phyloP scores from a whole-genome alignment of 2,113 vertebrate species.

The Archocentrus centrarchus region DNA sequence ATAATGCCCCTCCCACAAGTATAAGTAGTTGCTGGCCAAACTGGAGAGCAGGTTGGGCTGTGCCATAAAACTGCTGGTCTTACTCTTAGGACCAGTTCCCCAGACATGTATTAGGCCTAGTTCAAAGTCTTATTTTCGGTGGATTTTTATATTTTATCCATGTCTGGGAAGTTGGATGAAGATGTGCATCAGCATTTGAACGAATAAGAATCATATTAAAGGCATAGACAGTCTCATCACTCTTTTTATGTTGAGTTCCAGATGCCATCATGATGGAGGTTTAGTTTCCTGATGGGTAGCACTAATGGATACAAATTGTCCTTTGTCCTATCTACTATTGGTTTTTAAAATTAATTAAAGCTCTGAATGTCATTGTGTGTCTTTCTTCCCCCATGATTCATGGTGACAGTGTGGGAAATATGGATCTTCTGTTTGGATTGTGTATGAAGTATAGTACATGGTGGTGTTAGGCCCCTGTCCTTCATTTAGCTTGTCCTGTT shows the following conservation, averaged over 20 bases:
- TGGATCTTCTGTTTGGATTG: background rate
- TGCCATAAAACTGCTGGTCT: background rate
- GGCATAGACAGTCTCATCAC: background rate
- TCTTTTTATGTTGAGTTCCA: background rate
- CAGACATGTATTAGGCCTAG: background rate
- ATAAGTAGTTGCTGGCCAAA: too few relatives aligned
- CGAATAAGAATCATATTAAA: background rate
- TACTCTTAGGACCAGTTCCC: background rate
- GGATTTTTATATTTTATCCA: background rate
- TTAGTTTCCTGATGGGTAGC: background rate
- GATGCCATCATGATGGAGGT: background rate
- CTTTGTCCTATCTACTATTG: background rate
- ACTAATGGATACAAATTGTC: background rate
- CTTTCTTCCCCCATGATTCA: background rate
- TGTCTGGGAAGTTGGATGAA: background rate
- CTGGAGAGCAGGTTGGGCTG: background rate
- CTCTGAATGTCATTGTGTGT: background rate
- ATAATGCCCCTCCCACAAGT: too few relatives aligned
- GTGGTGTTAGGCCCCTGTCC: background rate
- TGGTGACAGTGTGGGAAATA: background rate
- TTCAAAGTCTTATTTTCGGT: background rate
- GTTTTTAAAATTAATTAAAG: background rate
- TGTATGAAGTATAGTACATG: background rate
- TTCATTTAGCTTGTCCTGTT: background rate
- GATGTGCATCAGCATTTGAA: background rate